Conservation (phyloP, 2,888 invertebrate genomes). For the Tinea semifulvella region DNA sequence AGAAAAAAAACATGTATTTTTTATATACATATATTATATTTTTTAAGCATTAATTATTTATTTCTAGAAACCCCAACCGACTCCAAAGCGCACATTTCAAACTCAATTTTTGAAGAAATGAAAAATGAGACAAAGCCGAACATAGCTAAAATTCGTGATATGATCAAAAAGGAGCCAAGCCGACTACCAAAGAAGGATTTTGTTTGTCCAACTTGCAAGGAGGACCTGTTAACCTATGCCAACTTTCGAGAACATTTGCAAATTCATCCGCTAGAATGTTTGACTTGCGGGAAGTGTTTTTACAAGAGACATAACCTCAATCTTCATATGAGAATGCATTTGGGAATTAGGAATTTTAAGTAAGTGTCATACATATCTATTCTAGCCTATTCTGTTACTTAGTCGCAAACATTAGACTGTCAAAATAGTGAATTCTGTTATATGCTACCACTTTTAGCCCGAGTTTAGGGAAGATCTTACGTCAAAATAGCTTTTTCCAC, state of each 20-base stretch:
- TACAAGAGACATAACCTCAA: conserved; percentile 77
- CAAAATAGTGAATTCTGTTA: too few species aligned
- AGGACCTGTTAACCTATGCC: conserved; percentile 73
- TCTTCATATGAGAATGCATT: conserved; percentile 81
- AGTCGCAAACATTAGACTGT: too few species aligned
- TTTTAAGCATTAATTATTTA: too few species aligned
- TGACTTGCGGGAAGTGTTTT: conserved; percentile 83
- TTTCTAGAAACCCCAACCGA: conserved; percentile 23
- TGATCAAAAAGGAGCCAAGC: conserved; percentile 51
- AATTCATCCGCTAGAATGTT: conserved; percentile 83
- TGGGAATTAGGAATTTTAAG: conserved; percentile 78
- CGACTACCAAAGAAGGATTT: conserved; percentile 38
- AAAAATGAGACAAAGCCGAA: conserved; percentile 53
- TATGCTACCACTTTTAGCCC: too few species aligned
- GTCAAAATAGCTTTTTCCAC: too few species aligned
- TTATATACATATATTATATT: too few species aligned
- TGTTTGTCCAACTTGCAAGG: conserved; percentile 54
- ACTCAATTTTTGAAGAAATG: conserved; percentile 37
- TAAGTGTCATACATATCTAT: conserved; percentile 28
- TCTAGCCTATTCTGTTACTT: too few species aligned
- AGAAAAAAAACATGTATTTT: too few species aligned
- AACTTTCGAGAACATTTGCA: conserved; percentile 78
- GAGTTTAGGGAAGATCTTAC: too few species aligned
- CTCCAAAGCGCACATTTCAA: too few species aligned
- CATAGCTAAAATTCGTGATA: conserved; percentile 31